phyloP scores from a whole-genome alignment of 2,797 vertebrate species.

The Choloepus didactylus region DNA sequence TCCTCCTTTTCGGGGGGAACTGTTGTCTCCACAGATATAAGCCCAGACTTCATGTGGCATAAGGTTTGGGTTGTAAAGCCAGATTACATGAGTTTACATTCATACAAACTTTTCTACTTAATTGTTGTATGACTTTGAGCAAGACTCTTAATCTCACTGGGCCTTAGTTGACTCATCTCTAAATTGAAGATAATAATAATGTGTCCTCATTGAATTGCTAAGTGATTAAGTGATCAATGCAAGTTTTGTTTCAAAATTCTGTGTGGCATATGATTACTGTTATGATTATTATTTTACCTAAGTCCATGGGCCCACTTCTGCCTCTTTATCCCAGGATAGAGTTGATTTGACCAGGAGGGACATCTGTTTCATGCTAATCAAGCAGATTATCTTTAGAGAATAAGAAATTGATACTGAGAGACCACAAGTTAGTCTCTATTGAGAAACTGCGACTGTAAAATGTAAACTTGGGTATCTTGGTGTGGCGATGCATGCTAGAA shows the following conservation, averaged over 20 bases:
- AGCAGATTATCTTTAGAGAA: not conserved
- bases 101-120: not conserved
- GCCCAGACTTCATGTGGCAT: not conserved
- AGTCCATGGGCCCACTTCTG: not conserved
- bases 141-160: not conserved
- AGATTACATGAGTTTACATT: not conserved
- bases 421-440: not conserved
- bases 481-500: no score
- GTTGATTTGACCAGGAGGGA: not conserved
- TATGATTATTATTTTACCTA: not conserved
- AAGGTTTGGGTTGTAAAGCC: not conserved
- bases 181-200: not conserved
- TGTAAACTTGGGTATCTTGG: not conserved
- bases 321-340: not conserved
- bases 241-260: not conserved
- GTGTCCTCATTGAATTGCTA: not conserved
- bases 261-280: not conserved
- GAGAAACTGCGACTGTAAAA: not conserved
- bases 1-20: not conserved
- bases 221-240: not conserved
- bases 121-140: not conserved
- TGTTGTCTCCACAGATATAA: not conserved
- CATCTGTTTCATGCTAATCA: not conserved
- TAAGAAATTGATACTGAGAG: not conserved
- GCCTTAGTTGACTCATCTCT: not conserved